Percentiles rank a stretch among this genome's conserved stretches.
Conservation (phyloP, 2,888 invertebrate species). For the Trachelus troglodyta region DNA sequence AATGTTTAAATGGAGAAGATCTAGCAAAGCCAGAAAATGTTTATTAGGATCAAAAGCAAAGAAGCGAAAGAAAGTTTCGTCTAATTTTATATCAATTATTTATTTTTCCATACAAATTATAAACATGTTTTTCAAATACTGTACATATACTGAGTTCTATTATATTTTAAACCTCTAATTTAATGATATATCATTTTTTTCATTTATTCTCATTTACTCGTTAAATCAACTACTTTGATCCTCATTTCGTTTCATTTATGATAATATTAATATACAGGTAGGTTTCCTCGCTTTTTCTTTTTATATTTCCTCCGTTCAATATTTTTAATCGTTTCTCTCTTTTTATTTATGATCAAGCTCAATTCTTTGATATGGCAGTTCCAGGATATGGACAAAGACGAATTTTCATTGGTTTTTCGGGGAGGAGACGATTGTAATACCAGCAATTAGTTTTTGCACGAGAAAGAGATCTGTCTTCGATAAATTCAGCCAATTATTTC, state of each 20-base stretch:
- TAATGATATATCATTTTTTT: constrained; percentile 68
- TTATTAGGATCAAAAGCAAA: background rate
- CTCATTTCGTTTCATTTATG: constrained; percentile 64
- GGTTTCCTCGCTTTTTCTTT: constrained; percentile 47
- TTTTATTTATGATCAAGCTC: constrained; percentile 62
- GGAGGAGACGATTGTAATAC: background rate
- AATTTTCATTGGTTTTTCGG: constrained; percentile 16
- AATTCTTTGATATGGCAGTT: constrained; percentile 75
- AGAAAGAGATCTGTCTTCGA: background rate
- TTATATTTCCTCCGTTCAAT: constrained; percentile 43
- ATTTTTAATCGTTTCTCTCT: constrained; percentile 38
- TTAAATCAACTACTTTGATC: constrained; percentile 65
- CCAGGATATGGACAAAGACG: constrained; percentile 73
- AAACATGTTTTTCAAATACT: constrained; percentile 86
- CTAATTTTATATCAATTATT: constrained; percentile 65
- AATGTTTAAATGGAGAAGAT: background rate
- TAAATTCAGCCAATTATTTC: background rate
- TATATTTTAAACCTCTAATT: constrained; percentile 67
- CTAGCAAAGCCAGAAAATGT: background rate
- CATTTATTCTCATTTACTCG: constrained; percentile 63
- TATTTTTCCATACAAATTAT: constrained; percentile 84
- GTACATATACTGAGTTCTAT: constrained; percentile 73
- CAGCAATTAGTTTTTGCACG: background rate
- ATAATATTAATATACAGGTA: constrained; percentile 63
- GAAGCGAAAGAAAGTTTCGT: background rate